Evolutionary conservation across 1,140 invertebrate species (phyloP), one percentile per base, ranked within the genome.

Genomic region (Drosophila neocordata): DNA sequence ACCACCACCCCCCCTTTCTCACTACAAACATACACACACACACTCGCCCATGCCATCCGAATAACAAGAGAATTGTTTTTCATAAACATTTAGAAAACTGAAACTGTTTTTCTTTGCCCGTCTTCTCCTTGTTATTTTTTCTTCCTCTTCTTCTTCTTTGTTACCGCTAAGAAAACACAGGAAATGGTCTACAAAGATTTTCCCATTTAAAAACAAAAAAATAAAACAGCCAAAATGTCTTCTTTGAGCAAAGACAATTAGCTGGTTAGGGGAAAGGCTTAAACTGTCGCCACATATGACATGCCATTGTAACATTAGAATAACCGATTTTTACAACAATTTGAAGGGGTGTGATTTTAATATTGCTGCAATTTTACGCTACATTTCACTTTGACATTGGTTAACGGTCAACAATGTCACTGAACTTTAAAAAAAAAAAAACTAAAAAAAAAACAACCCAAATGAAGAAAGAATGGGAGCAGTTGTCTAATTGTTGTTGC

Each of bases 221-320:
- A n/a, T n/a, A n/a, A n/a, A n/a, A n/a, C n/a, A n/a, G n/a, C n/a
- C n/a, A n/a, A n/a, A n/a, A n/a, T n/a, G n/a, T n/a, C n/a, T 69
- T 67, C 57, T 31, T 62, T 69, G 65, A 67, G 44, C 58, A 38
- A 58, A 38, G 82, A 85, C 82, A 85, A 85, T 85, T 87, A 85
- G 78, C 82, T 52, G 6, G 65, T 53, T 53, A 62, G 37, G 37
- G 6, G n/a, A 68, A 71, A 34, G 18, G 52, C 60, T 69, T 63
- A 68, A 81, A 85, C 68, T 74, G 67, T 61, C 55, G 15, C 34
- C 55, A 55, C 73, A 62, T 83, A 87, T 87, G 82, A 62, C 82
- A 87, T 85, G 82, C 82, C 53, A 85, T 87, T 65, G 74, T 76
- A 74, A 70, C 83, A 85, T 85, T 85, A 85, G 74, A 85, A 15